phyloP scores from a whole-genome alignment of 2,888 invertebrate genomes.

The Leptinotarsa juncta region DNA sequence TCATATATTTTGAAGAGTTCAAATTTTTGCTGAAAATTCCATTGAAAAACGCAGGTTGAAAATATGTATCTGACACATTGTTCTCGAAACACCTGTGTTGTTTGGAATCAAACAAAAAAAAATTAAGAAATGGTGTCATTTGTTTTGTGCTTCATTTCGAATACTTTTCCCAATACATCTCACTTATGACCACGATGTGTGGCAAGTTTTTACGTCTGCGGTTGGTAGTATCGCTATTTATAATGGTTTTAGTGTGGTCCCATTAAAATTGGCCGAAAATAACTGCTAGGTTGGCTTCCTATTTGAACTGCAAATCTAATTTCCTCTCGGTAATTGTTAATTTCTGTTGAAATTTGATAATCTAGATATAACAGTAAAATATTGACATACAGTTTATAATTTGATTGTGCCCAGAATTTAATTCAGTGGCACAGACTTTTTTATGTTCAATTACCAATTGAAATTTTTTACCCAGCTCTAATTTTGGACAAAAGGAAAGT shows the following conservation, averaged over 20 bases:
- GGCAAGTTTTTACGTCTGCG: constrained; percentile 22
- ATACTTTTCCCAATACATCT: constrained; percentile 20
- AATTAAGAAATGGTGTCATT: neutral
- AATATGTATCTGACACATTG: no score
- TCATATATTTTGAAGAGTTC: no score
- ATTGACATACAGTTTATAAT: neutral
- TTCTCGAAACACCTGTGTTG: no score
- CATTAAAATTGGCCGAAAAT: constrained; percentile 24
- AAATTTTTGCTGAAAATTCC: no score
- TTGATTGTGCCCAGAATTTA: neutral
- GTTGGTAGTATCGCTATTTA: constrained; percentile 23
- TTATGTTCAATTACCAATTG: no score
- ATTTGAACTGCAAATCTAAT: constrained; percentile 23
- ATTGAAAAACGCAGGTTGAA: no score
- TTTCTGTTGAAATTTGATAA: constrained; percentile 11
- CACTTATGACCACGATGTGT: constrained; percentile 24
- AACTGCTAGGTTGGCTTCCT: constrained; percentile 5
- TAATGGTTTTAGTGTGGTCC: constrained; percentile 27
- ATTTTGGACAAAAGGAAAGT: no score
- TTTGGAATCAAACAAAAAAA: neutral
- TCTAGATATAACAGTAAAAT: constrained; percentile 18
- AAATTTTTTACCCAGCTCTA: no score
- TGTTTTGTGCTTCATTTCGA: neutral
- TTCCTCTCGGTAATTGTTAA: constrained; percentile 27
- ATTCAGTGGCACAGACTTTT: neutral